These are phyloP conservation scores for Myiagra hebetior DNA, from an alignment of 2,113 vertebrate species.

Conservation along the genomic window DNA sequence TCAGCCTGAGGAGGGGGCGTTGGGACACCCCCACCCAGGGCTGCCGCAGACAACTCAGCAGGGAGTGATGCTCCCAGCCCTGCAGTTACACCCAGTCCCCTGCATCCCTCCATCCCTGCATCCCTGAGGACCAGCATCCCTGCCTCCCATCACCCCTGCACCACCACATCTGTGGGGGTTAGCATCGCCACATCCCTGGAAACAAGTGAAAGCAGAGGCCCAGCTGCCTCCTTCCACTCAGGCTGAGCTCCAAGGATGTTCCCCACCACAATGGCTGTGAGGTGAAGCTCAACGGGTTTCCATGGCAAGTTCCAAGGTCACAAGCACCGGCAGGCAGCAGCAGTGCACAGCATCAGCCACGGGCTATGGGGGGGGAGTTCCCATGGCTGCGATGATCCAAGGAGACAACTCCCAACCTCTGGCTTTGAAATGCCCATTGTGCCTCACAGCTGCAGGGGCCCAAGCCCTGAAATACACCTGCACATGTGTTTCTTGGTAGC, in stretches of 20 bases:
- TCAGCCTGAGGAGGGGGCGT: neutral
- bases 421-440: neutral
- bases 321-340: neutral
- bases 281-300: neutral
- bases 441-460: neutral
- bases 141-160: neutral
- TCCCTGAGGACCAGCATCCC: neutral
- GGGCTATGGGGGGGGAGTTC: neutral
- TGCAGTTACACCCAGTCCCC: neutral
- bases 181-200: neutral
- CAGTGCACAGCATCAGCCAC: neutral
- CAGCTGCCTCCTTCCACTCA: neutral
- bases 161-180: neutral
- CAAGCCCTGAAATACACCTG: neutral
- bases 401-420: neutral
- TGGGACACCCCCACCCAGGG: neutral
- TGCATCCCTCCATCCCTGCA: neutral
- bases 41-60: neutral
- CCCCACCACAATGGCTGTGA: neutral
- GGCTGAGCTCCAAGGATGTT: neutral
- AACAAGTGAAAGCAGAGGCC: neutral
- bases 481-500: neutral
- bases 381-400: neutral
- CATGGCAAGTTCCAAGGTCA: neutral
- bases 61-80: neutral